Conservation (phyloP, 35 echinoderm and acorn worm genomes). For the Apostichopus californicus region DNA sequence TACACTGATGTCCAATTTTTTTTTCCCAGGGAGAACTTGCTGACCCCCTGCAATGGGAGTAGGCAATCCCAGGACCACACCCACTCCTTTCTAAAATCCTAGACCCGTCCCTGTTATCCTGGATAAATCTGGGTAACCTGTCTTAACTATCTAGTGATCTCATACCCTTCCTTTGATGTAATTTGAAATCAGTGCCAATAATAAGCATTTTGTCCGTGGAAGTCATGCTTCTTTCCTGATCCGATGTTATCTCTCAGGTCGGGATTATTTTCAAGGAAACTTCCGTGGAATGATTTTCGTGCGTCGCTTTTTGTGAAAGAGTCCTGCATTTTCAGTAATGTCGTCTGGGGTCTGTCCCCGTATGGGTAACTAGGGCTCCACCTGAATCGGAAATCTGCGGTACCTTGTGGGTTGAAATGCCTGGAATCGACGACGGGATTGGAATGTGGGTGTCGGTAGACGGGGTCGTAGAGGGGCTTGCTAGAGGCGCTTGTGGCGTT, state of each 20-base stretch:
- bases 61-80: too few relatives aligned
- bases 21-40: too few relatives aligned
- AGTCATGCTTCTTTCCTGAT: conserved; percentile 86
- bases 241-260: conserved; percentile 86
- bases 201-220: conserved; percentile 84
- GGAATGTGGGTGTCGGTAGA: conserved; percentile 46
- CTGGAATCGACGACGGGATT: conserved; percentile 72
- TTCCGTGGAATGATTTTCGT: conserved; percentile 58
- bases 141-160: too few relatives aligned
- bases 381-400: conserved; percentile 60
- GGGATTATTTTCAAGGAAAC: conserved; percentile 80
- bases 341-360: conserved; percentile 71
- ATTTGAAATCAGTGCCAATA: conserved; percentile 69
- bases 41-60: too few relatives aligned
- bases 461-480: conserved; percentile 62
- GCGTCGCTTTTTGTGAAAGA: conserved; percentile 85
- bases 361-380: conserved; percentile 80
- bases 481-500: conserved; percentile 16
- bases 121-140: too few relatives aligned
- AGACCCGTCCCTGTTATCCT: too few relatives aligned
- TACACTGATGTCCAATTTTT: too few relatives aligned
- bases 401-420: conserved; percentile 73
- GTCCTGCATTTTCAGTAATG: conserved; percentile 79
- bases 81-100: too few relatives aligned
- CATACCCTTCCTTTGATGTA: too few relatives aligned